Base-by-base conservation (phyloP, 1,140 invertebrate genomes). In the Marisa cornuarietis region DNA sequence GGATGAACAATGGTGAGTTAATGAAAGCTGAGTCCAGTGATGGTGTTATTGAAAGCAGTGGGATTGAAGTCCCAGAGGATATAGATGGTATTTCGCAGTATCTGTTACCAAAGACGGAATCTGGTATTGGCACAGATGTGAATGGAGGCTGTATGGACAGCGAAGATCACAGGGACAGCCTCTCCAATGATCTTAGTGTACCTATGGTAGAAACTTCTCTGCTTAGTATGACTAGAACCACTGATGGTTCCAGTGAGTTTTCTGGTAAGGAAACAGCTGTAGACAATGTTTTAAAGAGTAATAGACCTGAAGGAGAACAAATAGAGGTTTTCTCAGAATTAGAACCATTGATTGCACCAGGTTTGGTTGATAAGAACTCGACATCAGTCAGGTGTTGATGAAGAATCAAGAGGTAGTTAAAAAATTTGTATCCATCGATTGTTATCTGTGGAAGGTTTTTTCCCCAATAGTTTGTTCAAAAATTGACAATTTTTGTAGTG, bases 331-430 rank as follows among this genome's bases (percentile, higher is more conserved):
- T 63, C 11, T 52, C 75, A 24, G 75, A 77, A 54, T 49, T 77
- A n/a, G 75, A 77, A 24, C 22, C 51, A 26, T 68, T 77, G 75
- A 68, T 77, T 24, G 16, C n/a, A 2, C 65, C 75, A 14, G 26
- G 42, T 9, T 42, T 65, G 18, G 14, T 58, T 11, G 54, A 58
- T 9, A 58, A 18, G 4, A 58, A 58, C 54, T 18, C 54, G 9
- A 58, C 54, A 58, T 58, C 54, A 6, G 16, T 66, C 61, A 11
- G 74, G 42, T 8, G 20, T 42, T 20, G 74, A 65, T 66, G 72
- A 18, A 8, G 74, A 52, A 24, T 16, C 1, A 20, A 26, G 54
- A n/a, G 24, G 51, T 26, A 74, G 72, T 14, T 74, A 13, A 58
- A 14, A 26, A 22, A 42, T 4, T 11, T 49, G 31, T 42, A 71